phyloP scores from a whole-genome alignment of 1,140 invertebrate species.

The Sitodiplosis mosellana region DNA sequence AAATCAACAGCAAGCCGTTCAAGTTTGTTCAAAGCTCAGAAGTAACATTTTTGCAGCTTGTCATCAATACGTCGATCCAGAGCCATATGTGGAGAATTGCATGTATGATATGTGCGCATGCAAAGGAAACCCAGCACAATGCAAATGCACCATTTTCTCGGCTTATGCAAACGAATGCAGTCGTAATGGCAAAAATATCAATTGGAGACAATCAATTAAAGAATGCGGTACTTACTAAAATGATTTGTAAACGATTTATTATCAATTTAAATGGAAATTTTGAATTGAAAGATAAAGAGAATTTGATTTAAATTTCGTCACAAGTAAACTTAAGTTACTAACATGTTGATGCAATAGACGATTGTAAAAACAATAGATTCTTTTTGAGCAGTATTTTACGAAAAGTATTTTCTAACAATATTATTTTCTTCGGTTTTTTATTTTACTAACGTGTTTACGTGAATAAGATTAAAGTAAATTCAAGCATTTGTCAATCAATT shows the following conservation, averaged over 20 bases:
- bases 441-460: too few species aligned
- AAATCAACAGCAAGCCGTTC: slow-evolving; percentile 40
- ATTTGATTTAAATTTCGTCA: too few species aligned
- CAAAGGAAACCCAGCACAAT: slow-evolving; percentile 33
- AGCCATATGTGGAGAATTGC: slow-evolving; percentile 53
- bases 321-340: too few species aligned
- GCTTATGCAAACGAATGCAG: slow-evolving; percentile 59
- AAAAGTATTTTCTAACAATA: too few species aligned
- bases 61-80: slow-evolving; percentile 37
- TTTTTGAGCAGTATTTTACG: too few species aligned
- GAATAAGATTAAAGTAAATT: too few species aligned
- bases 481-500: too few species aligned
- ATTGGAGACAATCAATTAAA: slow-evolving; percentile 48
- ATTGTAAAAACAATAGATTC: too few species aligned
- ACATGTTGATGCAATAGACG: too few species aligned
- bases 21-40: slow-evolving; percentile 41
- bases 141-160: slow-evolving; percentile 54
- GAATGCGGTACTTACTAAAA: slow-evolving; percentile 39
- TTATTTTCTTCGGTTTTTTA: too few species aligned
- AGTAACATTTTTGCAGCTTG: slow-evolving; percentile 42
- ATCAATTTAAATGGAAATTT: slow-evolving; percentile 7
- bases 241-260: slow-evolving; percentile 6
- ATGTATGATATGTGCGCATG: slow-evolving; percentile 69
- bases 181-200: slow-evolving; percentile 34
- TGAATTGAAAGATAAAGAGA: too few species aligned